phyloP scores from a whole-genome alignment of 1,140 invertebrate genomes.

The Harlomillsia oculata region DNA sequence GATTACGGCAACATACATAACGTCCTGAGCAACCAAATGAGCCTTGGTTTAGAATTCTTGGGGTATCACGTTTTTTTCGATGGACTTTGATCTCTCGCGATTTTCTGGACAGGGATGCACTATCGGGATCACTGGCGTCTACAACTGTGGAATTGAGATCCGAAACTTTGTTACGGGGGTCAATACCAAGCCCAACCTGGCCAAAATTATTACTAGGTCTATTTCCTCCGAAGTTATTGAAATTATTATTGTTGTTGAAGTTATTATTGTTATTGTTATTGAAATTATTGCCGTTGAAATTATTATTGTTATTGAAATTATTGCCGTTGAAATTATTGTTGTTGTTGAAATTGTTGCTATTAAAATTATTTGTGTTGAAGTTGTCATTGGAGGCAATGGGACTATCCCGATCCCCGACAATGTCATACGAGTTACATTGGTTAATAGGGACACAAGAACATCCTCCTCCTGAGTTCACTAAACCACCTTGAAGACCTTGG shows the following conservation, averaged over 20 bases:
- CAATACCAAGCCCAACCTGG: conserved; percentile 31
- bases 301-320: neutral
- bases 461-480: neutral
- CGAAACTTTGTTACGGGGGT: conserved; percentile 24
- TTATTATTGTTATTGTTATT: neutral
- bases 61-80: neutral
- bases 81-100: too few relatives aligned
- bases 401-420: conserved; percentile 3
- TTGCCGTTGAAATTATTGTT: neutral
- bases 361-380: too few relatives aligned
- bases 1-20: conserved; percentile 30
- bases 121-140: neutral
- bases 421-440: conserved; percentile 28
- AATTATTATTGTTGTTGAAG: neutral
- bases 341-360: neutral
- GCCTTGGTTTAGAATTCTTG: conserved; percentile 1
- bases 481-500: conserved; percentile 16
- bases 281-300: neutral
- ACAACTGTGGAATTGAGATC: conserved; percentile 21
- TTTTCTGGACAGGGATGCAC: too few relatives aligned
- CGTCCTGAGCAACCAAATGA: conserved; percentile 7
- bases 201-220: conserved; percentile 26
- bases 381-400: too few relatives aligned
- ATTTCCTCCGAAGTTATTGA: conserved; percentile 1
- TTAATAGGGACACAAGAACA: conserved; percentile 30